Conservation (phyloP, 1,140 invertebrate genomes). For the Agrilus planipennis region DNA sequence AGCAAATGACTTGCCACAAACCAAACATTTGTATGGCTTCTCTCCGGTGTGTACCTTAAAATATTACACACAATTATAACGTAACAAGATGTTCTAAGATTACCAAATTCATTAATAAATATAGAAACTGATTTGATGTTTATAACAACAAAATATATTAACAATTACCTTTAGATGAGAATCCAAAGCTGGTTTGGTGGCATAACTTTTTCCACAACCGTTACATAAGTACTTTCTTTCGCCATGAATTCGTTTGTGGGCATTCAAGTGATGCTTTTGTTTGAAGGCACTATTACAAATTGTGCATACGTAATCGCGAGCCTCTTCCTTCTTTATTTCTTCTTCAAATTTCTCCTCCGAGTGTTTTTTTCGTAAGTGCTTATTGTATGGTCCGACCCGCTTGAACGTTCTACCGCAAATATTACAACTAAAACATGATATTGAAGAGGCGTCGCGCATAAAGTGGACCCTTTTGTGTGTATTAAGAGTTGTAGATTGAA, state of each 20-base stretch:
- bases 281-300: conserved; percentile 15
- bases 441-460: no score
- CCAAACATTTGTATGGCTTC: conserved; percentile 19
- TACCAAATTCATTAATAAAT: no score
- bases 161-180: conserved; percentile 18
- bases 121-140: no score
- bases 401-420: conserved; percentile 16
- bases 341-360: no score
- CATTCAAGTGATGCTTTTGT: conserved; percentile 15
- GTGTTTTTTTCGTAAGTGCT: conserved; percentile 6
- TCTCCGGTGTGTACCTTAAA: no score
- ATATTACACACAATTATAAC: no score
- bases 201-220: conserved; percentile 18
- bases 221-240: conserved; percentile 18
- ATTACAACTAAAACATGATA: conserved; percentile 11
- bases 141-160: no score
- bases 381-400: conserved; percentile 8
- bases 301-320: conserved; percentile 11
- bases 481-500: conserved; percentile 34
- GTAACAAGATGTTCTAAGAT: no score
- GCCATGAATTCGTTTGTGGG: conserved; percentile 17
- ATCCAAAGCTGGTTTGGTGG: conserved; percentile 15
- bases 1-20: conserved; percentile 23
- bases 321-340: conserved; percentile 7
- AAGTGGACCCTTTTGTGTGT: conserved; percentile 10